Evolutionary conservation across 2,113 vertebrate species (phyloP).

Genomic region (Piaya cayana): DNA sequence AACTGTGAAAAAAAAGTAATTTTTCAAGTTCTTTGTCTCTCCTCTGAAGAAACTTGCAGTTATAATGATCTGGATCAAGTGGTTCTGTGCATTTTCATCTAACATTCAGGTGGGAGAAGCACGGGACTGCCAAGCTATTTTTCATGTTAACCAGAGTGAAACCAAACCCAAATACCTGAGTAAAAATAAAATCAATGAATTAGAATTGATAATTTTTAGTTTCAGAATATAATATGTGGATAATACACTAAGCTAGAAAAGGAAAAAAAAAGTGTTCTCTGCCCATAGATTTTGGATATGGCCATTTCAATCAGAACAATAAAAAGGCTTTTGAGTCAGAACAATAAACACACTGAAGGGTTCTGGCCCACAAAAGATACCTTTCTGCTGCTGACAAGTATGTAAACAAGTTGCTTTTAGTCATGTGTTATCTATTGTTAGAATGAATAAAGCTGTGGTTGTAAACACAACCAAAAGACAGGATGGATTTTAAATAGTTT

Average conservation of each 20-base stretch:
- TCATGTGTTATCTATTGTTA: slow-evolving; percentile 1
- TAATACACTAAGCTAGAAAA: background rate
- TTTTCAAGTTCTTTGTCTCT: background rate
- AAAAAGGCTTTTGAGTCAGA: background rate
- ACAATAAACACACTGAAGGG: background rate
- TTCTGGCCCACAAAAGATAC: background rate
- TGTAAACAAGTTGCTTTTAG: slow-evolving; percentile 23
- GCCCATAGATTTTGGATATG: background rate
- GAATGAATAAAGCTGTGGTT: slow-evolving; percentile 25
- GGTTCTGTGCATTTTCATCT: background rate
- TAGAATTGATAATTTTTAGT: background rate
- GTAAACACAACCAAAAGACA: slow-evolving; percentile 45
- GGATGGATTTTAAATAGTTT: slow-evolving; percentile 62
- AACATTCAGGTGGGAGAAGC: background rate
- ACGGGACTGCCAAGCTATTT: background rate
- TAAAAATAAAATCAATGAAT: background rate
- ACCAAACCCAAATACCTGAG: background rate
- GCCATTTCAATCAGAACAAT: background rate
- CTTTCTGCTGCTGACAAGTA: background rate
- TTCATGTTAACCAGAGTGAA: background rate
- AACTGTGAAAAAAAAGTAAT: background rate
- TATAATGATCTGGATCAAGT: background rate
- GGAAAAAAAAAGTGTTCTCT: background rate
- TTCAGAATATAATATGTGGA: background rate
- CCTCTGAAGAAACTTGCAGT: background rate